These are phyloP conservation scores for Mesorhabditis spiculigera DNA, from an alignment of 2,888 invertebrate species.

Conservation along the genomic window DNA sequence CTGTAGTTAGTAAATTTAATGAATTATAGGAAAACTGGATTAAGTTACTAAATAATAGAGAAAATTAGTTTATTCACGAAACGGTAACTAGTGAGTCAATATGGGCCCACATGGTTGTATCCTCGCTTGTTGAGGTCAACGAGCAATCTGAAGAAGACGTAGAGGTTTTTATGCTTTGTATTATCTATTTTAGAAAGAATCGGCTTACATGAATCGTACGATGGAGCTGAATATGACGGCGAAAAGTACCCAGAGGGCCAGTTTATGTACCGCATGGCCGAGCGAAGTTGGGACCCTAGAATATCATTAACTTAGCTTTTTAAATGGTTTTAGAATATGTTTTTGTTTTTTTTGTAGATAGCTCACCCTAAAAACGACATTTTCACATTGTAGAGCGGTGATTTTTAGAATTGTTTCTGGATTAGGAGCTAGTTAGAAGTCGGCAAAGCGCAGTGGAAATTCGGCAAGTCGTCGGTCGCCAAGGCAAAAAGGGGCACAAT, in stretches of 20 bases:
- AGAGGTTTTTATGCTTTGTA: not conserved
- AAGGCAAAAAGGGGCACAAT: too few species aligned
- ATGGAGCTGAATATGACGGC: conserved; percentile 29
- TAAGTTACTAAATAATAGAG: too few species aligned
- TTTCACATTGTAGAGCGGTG: too few species aligned
- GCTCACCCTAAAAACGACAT: not conserved
- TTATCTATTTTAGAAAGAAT: not conserved
- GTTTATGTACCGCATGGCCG: conserved; percentile 17
- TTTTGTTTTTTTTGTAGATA: not conserved
- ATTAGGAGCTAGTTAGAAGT: too few species aligned
- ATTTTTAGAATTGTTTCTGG: too few species aligned
- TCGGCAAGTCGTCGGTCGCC: too few species aligned
- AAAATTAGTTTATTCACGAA: too few species aligned
- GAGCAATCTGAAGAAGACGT: conserved; percentile 34
- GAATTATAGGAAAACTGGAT: too few species aligned
- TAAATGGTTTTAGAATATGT: not conserved
- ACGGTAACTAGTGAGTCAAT: too few species aligned
- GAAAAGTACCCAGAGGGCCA: conserved; percentile 30
- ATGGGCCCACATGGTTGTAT: conserved; percentile 52
- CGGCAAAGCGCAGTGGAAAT: too few species aligned
- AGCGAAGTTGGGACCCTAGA: not conserved
- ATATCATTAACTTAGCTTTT: not conserved
- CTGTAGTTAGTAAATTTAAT: too few species aligned
- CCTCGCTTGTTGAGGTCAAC: conserved; percentile 49
- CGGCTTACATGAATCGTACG: conserved; percentile 34